Base-by-base conservation (phyloP, 2,888 invertebrate species). In the Calameuta idolon region DNA sequence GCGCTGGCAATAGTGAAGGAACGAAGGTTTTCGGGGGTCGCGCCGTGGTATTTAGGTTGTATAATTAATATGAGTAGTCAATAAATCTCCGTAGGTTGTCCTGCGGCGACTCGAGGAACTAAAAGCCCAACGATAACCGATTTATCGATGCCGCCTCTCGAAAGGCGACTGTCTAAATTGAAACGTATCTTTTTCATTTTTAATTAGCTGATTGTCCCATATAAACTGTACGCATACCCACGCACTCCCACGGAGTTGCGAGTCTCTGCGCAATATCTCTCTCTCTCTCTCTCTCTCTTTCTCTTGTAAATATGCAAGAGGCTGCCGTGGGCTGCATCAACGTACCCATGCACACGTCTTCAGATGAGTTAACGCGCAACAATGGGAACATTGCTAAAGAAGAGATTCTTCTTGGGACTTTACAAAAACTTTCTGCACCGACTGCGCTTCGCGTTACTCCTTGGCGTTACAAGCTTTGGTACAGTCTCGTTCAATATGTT, bases 201-300 rank as follows among this genome's bases (percentile, higher is more conserved):
- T 55, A 55, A 55, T 55, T 55, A 55, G 1, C 9, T 15, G 55
- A 23, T 55, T 23, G 55, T 55, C 55, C 55, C 55, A 55, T 55
- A 55, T 55, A 55, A 23, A 55, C 55, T 55, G 9, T 55, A 55
- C 55, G 55, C 75, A 77, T 81, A 77, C 83, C 83, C 83, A 82
- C 84, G 81, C 79, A 81, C 85, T 82, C 84, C 86, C 83, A 85
- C 85, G 80, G 78, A 75, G 33, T 34, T 15, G 73, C 71, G 76
- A 23, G 74, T 76, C 75, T 84, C 83, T 81, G 83, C 86, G 80
- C 77, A 77, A 69, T 55, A 37, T 68, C 35, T 73, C 76, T 80
- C 78, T 77, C 79, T 74, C 74, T 80, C 77, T 71, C 31, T 73
- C 55, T 68, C 55, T 68, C 80, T 77, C 77, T 80, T 76, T 73